Conservation (phyloP, 2,888 invertebrate genomes). For the Epiblema foenella region DNA sequence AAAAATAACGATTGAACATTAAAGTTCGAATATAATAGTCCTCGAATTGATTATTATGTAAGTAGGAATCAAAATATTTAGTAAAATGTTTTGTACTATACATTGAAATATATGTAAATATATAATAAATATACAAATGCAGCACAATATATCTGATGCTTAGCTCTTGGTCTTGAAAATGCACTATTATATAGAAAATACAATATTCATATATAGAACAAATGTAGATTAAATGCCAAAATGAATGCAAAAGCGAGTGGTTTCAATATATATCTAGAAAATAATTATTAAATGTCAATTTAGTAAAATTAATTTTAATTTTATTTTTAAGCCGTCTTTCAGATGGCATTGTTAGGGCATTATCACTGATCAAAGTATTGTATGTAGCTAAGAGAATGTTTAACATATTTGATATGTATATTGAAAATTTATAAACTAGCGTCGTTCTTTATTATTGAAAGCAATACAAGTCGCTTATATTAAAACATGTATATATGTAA, state of each 20-base stretch:
- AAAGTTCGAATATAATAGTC: slow-evolving; percentile 33
- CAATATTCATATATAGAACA: slow-evolving; percentile 38
- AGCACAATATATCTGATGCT: slow-evolving; percentile 46
- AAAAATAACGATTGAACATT: slow-evolving; percentile 23
- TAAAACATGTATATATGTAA: slow-evolving; percentile 52
- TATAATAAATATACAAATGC: slow-evolving; percentile 42
- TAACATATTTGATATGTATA: slow-evolving; percentile 50
- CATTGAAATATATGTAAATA: slow-evolving; percentile 48
- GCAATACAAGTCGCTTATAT: slow-evolving; percentile 77
- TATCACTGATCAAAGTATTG: too few species aligned
- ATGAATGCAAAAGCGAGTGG: slow-evolving; percentile 49
- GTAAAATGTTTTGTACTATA: slow-evolving; percentile 75
- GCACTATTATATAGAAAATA: slow-evolving; percentile 45
- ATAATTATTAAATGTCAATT: slow-evolving; percentile 52
- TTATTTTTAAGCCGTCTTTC: slow-evolving; percentile 47
- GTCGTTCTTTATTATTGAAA: slow-evolving; percentile 58
- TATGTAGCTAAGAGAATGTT: slow-evolving; percentile 46
- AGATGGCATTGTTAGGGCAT: slow-evolving; percentile 45
- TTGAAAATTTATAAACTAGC: slow-evolving; percentile 48
- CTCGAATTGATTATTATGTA: slow-evolving; percentile 62
- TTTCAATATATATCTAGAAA: slow-evolving; percentile 45
- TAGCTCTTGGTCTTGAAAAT: slow-evolving; percentile 45
- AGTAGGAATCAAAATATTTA: slow-evolving; percentile 72
- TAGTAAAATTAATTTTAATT: slow-evolving; percentile 51
- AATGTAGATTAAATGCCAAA: slow-evolving; percentile 49